A percentile compares a stretch with the other conserved stretches of the same genome.
Evolutionary conservation across 2,797 vertebrate species (phyloP).

Genomic region (Coregonus sp.): DNA sequence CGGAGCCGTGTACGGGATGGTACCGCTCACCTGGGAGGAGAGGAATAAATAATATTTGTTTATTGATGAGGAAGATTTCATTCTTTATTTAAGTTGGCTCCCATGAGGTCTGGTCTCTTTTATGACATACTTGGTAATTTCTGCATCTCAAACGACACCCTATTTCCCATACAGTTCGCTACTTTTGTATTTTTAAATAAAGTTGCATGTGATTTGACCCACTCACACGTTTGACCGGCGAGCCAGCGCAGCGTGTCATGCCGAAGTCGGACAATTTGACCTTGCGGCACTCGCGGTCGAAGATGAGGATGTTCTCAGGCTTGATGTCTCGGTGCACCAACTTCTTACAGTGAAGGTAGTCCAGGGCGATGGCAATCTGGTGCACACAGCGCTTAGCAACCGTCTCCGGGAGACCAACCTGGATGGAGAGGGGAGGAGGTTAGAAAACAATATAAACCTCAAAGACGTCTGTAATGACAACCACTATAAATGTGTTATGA

Average conservation of each 20-base stretch:
- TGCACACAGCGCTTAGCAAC: conserved; percentile 85
- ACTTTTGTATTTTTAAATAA: background rate
- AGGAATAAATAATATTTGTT: background rate
- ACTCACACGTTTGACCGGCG: conserved; percentile 80
- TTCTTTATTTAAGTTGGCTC: background rate
- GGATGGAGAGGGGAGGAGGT: background rate
- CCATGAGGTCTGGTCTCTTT: no score
- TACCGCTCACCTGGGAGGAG: conserved; percentile 75
- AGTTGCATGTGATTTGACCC: background rate
- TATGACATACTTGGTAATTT: no score
- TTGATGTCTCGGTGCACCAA: conserved; percentile 86
- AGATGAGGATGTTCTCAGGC: conserved; percentile 85
- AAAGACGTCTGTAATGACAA: background rate
- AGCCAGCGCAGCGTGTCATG: conserved; percentile 82
- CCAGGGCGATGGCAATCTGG: conserved; percentile 82
- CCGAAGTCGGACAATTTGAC: conserved; percentile 86
- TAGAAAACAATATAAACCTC: background rate
- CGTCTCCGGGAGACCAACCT: conserved; percentile 82
- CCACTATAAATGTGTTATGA: background rate
- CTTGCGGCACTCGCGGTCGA: conserved; percentile 83
- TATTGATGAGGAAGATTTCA: no score
- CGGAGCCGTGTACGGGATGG: conserved; percentile 85
- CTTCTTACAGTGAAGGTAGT: conserved; percentile 84
- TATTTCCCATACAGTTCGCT: no score
- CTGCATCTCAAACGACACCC: no score